These are phyloP conservation scores for Lepidochitona cinerea DNA, from an alignment of 2,888 invertebrate species.

Conservation along the genomic window DNA sequence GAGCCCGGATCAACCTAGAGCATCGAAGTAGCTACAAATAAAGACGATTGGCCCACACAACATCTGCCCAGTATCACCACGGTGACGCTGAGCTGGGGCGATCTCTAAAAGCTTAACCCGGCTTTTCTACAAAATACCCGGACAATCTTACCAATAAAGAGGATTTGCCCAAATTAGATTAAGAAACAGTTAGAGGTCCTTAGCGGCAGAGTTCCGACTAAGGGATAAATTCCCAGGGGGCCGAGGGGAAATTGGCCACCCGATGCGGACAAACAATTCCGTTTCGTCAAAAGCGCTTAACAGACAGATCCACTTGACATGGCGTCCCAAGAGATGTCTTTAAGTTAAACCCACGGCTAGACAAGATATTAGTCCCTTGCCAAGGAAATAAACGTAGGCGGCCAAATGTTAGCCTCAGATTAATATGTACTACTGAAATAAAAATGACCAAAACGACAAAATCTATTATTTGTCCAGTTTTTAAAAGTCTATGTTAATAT, in stretches of 20 bases:
- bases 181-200: neutral
- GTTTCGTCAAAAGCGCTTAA: neutral
- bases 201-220: neutral
- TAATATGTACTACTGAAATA: too few relatives aligned
- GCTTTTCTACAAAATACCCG: neutral
- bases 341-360: neutral
- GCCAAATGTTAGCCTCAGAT: too few relatives aligned
- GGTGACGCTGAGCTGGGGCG: neutral
- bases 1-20: too few relatives aligned
- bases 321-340: neutral
- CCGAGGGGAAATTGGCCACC: neutral
- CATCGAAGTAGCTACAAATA: neutral
- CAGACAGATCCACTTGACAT: neutral
- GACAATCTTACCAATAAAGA: neutral
- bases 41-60: neutral
- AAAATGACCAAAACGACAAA: too few relatives aligned
- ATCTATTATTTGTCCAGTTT: too few relatives aligned
- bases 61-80: neutral
- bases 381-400: too few relatives aligned
- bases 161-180: constrained; percentile 6
- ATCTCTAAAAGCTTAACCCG: neutral
- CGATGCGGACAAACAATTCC: neutral
- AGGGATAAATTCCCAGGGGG: neutral
- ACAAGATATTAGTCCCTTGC: too few relatives aligned
- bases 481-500: too few relatives aligned